Conservation (phyloP, 2,797 vertebrate genomes). For the Acipenser oxyrinchus region DNA sequence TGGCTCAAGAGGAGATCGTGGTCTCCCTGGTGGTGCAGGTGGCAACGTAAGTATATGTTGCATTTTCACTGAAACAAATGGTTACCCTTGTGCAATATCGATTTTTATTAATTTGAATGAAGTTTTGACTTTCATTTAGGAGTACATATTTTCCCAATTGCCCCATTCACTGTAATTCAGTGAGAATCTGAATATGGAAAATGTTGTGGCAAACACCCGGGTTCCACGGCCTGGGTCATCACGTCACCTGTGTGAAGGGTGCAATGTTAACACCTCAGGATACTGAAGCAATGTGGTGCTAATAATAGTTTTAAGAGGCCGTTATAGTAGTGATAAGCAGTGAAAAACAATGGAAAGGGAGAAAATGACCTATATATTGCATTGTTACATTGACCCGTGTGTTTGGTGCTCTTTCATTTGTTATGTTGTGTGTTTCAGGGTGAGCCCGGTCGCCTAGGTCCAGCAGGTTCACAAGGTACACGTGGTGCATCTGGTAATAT, state of each 20-base stretch:
- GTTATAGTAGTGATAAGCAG: neutral
- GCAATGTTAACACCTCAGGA: too few species aligned
- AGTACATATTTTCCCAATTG: too few species aligned
- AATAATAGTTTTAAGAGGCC: neutral
- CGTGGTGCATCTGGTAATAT: slow-evolving; percentile 84
- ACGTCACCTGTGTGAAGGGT: too few species aligned
- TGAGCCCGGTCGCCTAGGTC: slow-evolving; percentile 78
- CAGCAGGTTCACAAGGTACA: slow-evolving; percentile 70
- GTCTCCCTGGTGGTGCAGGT: slow-evolving; percentile 78
- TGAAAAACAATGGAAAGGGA: too few species aligned
- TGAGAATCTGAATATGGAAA: too few species aligned
- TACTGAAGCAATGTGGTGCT: too few species aligned
- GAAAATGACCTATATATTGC: too few species aligned
- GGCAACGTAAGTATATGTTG: slow-evolving; percentile 58
- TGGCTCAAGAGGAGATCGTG: slow-evolving; percentile 86
- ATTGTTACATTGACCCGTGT: slow-evolving; percentile 4
- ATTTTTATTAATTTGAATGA: too few species aligned
- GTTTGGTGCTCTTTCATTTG: neutral
- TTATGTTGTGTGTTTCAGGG: slow-evolving; percentile 61
- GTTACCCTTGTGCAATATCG: neutral
- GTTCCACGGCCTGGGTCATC: too few species aligned
- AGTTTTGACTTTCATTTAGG: too few species aligned
- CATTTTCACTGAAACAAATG: neutral
- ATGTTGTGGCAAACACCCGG: too few species aligned
- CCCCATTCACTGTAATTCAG: too few species aligned